These are phyloP conservation scores for Gymnorhina tibicen DNA, from an alignment of 2,113 vertebrate genomes.

Conservation along the genomic window DNA sequence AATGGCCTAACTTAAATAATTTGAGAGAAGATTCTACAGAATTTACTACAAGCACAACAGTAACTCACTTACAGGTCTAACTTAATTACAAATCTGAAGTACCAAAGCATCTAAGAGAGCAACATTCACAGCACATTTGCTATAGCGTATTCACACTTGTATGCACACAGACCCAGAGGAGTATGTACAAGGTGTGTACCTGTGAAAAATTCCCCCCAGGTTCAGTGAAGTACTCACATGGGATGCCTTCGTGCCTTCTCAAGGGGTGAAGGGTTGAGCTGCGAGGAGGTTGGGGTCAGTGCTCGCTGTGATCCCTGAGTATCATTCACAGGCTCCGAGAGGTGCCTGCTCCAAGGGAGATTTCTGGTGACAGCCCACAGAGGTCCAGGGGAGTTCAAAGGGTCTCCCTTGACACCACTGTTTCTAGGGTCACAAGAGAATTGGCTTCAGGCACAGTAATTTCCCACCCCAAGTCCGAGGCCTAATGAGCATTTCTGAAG, in stretches of 20 bases:
- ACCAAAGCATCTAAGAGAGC: neutral
- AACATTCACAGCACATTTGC: neutral
- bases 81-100: neutral
- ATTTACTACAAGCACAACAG: neutral
- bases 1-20: neutral
- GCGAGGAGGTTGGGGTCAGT: rapidly evolving
- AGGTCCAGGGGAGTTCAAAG: neutral
- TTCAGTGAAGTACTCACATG: neutral
- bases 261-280: neutral
- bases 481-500: neutral
- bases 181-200: too few relatives aligned
- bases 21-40: neutral
- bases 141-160: neutral
- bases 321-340: rapidly evolving
- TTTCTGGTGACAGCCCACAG: neutral
- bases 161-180: neutral
- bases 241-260: too few relatives aligned
- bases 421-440: neutral
- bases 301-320: rapidly evolving
- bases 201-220: neutral
- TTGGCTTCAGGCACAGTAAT: neutral
- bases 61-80: neutral
- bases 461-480: neutral
- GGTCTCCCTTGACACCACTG: too few relatives aligned
- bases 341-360: too few relatives aligned